Conservation (phyloP, 2,113 vertebrate genomes). For the Toxostoma redivivum region DNA sequence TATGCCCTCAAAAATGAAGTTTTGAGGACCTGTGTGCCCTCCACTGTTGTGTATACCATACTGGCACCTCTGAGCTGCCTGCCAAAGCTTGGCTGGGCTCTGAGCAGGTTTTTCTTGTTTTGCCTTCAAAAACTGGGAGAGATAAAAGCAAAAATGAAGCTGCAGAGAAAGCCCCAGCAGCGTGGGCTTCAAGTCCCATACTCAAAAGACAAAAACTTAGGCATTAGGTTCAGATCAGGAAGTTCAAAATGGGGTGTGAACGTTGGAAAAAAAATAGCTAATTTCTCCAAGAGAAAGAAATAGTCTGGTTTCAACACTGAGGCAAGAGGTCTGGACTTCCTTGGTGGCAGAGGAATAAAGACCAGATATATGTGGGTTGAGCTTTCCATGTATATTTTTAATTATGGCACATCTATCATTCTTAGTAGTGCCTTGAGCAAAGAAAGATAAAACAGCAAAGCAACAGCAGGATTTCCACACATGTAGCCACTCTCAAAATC, state of each 20-base stretch:
- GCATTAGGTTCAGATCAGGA: neutral
- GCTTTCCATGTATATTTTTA: slow-evolving; percentile 24
- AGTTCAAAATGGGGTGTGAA: neutral
- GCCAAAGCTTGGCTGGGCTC: neutral
- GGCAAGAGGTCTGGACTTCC: neutral
- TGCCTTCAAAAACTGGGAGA: neutral
- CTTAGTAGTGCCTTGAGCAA: slow-evolving; percentile 38
- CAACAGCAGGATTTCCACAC: slow-evolving; percentile 23
- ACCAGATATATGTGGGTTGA: neutral
- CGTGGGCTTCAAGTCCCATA: neutral
- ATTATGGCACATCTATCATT: slow-evolving; percentile 44
- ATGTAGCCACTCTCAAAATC: slow-evolving; percentile 22
- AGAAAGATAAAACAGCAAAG: slow-evolving; percentile 9
- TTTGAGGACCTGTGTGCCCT: neutral
- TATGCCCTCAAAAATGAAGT: neutral
- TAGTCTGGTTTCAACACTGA: neutral
- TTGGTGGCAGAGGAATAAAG: neutral
- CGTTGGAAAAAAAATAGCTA: neutral
- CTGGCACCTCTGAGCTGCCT: neutral
- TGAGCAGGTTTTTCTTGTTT: neutral
- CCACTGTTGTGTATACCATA: neutral
- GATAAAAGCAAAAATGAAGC: neutral
- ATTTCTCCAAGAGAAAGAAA: neutral
- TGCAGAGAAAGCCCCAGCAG: neutral
- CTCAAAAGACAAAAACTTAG: neutral